Base-by-base conservation (phyloP, 1,140 invertebrate species). In the Plodia interpunctella region DNA sequence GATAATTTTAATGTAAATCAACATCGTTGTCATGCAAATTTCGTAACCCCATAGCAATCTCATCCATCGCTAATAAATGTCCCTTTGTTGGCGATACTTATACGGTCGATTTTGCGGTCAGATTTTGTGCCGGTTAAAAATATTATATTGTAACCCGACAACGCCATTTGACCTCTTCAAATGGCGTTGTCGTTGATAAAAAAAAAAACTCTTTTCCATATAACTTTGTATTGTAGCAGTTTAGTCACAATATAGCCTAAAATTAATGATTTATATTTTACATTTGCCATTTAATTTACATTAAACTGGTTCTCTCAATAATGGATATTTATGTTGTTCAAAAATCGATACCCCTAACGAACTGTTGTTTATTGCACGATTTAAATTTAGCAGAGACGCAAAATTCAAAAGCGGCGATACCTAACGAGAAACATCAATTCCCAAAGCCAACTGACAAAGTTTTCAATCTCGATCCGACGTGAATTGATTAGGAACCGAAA, bases 21-120 rank as follows among this genome's bases (percentile, higher is more conserved):
- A 44, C 15, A 17, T 44, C 38, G 15, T 44, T 44, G 38, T 15
- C 13, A 44, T 44, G 38, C 38, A 44, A 44, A 44, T 44, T 44
- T 44, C 38, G 15, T 44, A 44, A 44, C 38, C 38, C 38, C 38
- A 44, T 44, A 44, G 38, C 38, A 15, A 44, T 44, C 38, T 44
- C 38, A 44, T 44, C 38, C 38, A 44, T 44, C 38, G 38, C 13
- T 10, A 44, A 44, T 44, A 44, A 44, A 17, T 44, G 38, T 15
- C 38, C 38, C 15, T n/a, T 44, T 44, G 38, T 44, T 44, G 38
- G 38, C 10, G 15, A 44, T 44, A 44, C 13, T 44, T 44, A 44
- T n/a, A 44, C 38, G 38, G 13, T 44, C 10, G 13, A 15, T 44
- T 44, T 15, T 44, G 38, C 15, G 13, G 38, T 44, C 38, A 3